Conservation (phyloP, 2,113 vertebrate genomes). For the Varanus komodoensis region DNA sequence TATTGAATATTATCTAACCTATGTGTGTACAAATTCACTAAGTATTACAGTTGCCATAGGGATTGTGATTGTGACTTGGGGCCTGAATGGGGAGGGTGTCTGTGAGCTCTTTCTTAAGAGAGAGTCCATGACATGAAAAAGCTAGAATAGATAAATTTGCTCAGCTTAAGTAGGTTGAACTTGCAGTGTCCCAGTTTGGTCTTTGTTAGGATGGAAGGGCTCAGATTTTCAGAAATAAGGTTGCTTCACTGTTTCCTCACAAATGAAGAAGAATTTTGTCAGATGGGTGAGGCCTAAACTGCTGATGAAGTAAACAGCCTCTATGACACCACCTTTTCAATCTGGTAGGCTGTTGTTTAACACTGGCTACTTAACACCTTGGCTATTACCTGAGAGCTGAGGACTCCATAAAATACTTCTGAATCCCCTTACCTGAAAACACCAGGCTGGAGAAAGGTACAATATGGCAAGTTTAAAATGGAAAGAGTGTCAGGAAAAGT, state of each 20-base stretch:
- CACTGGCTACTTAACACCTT: not conserved
- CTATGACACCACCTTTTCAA: constrained; percentile 24
- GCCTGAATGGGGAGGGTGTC: constrained; percentile 5
- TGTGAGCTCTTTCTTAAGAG: constrained; percentile 2
- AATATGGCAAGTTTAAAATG: not conserved
- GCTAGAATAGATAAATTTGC: constrained; percentile 17
- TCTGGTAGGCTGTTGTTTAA: not conserved
- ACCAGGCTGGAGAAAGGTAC: constrained; percentile 21
- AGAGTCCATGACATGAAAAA: constrained; percentile 12
- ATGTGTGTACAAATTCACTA: constrained; percentile 30
- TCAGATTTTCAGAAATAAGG: constrained; percentile 16
- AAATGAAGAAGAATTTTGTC: constrained; percentile 16
- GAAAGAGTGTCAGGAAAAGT: not conserved
- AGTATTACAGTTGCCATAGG: constrained; percentile 39
- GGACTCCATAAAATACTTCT: not conserved
- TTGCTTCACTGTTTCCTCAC: constrained; percentile 7
- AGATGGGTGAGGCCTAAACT: constrained; percentile 18
- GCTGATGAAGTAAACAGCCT: constrained; percentile 25
- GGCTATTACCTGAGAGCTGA: not conserved
- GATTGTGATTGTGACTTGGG: constrained; percentile 41
- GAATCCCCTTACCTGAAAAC: constrained; percentile 7
- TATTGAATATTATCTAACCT: constrained; percentile 13
- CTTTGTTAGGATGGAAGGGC: constrained; percentile 14
- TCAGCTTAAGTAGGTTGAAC: not conserved
- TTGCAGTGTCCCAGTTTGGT: not conserved